phyloP scores from a whole-genome alignment of 30 jellyfish, hydroid and myxozoan species.

The Haliclystus octoradiatus region DNA sequence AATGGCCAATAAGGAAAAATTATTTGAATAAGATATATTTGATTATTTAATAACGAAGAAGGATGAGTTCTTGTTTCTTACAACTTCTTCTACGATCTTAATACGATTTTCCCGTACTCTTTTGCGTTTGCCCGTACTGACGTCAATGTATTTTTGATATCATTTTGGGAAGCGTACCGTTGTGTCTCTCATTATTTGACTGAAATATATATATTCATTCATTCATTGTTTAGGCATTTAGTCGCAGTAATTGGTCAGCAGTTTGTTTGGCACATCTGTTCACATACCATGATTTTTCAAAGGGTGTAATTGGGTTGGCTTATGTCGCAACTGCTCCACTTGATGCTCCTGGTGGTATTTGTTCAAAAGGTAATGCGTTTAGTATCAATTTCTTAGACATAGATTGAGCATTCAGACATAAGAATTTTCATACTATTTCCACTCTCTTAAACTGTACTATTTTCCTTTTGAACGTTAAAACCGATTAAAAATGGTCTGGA shows the following conservation, averaged over 20 bases:
- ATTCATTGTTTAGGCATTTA: slow-evolving; percentile 75
- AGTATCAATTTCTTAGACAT: background rate
- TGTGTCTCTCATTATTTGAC: too few relatives aligned
- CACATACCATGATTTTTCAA: slow-evolving; percentile 78
- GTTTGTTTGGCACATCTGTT: slow-evolving; percentile 77
- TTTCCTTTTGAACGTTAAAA: background rate
- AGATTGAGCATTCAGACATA: background rate
- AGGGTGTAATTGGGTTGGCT: slow-evolving; percentile 88
- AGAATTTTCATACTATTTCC: too few relatives aligned
- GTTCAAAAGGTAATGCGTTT: slow-evolving; percentile 37
- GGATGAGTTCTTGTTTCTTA: too few relatives aligned
- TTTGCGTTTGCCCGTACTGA: too few relatives aligned
- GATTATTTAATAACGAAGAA: too few relatives aligned
- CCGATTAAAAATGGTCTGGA: background rate
- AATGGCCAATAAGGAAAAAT: too few relatives aligned
- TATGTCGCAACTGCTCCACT: slow-evolving; percentile 62
- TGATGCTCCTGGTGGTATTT: slow-evolving; percentile 58
- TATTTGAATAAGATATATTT: too few relatives aligned
- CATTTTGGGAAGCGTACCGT: too few relatives aligned
- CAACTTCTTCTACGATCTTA: too few relatives aligned
- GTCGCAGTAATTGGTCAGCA: slow-evolving; percentile 54
- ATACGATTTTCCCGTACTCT: too few relatives aligned
- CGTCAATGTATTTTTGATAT: too few relatives aligned
- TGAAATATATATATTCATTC: too few relatives aligned
- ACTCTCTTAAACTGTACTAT: background rate